Percentiles rank a stretch among this genome's conserved stretches.
phyloP scores from a whole-genome alignment of 2,113 vertebrate species.

The Spea multiplicata region DNA sequence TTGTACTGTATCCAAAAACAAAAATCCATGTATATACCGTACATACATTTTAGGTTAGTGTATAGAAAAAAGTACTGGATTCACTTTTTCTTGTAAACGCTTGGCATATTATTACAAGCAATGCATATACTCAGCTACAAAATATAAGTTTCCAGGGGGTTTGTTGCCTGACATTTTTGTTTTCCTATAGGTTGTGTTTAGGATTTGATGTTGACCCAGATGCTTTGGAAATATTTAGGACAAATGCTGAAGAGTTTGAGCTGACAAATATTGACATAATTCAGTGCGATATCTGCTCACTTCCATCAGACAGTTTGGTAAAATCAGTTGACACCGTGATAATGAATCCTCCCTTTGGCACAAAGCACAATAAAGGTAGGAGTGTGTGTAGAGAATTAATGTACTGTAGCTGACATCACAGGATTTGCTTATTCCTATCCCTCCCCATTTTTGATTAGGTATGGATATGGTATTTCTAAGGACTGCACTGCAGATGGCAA shows the following conservation, averaged over 20 bases:
- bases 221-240: conserved; percentile 83
- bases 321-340: conserved; percentile 90
- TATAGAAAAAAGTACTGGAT: too few species aligned
- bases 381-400: conserved; percentile 31
- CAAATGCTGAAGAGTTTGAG: conserved; percentile 88
- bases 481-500: conserved; percentile 85
- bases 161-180: too few species aligned
- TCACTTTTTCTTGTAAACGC: too few species aligned
- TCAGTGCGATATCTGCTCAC: conserved; percentile 78
- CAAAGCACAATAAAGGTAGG: conserved; percentile 94
- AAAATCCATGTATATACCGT: too few species aligned
- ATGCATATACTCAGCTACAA: too few species aligned
- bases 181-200: conserved; percentile 75
- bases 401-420: too few species aligned
- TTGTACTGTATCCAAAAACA: too few species aligned
- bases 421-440: too few species aligned
- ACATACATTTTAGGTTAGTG: too few species aligned
- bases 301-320: conserved; percentile 63
- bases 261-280: conserved; percentile 82
- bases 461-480: conserved; percentile 91
- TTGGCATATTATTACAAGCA: too few species aligned
- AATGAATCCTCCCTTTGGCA: conserved; percentile 98
- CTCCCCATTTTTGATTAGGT: conserved; percentile 63
- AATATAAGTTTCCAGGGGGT: too few species aligned
- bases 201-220: conserved; percentile 92